phyloP scores from a whole-genome alignment of 2,113 vertebrate species.

The Nannospalax galili region DNA sequence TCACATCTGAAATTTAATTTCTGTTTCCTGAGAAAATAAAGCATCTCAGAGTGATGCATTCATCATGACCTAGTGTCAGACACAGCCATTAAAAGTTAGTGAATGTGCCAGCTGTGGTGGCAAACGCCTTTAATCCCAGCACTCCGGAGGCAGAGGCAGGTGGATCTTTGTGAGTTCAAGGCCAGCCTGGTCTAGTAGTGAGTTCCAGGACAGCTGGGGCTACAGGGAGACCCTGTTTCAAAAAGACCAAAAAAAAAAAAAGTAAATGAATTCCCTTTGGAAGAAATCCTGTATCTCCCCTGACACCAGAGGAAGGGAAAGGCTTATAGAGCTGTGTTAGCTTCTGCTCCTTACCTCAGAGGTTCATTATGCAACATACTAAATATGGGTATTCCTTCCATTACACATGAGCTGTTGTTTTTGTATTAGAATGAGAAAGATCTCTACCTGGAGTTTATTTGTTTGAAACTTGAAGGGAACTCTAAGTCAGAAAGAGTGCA shows the following conservation, averaged over 20 bases:
- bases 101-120: no score
- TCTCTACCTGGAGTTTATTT: background rate
- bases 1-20: conserved; percentile 30
- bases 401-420: background rate
- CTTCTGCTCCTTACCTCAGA: background rate
- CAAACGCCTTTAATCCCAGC: no score
- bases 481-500: background rate
- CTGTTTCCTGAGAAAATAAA: conserved; percentile 25
- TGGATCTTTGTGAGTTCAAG: no score
- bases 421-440: background rate
- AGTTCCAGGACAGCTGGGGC: no score
- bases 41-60: background rate
- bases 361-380: background rate
- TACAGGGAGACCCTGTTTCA: no score
- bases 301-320: background rate
- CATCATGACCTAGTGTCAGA: background rate
- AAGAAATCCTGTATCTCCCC: no score
- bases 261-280: no score
- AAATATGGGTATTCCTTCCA: background rate
- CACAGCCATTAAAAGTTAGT: background rate
- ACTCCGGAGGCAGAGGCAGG: no score
- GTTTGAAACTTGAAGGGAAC: conserved; percentile 23
- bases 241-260: no score
- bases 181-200: no score
- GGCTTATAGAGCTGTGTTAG: background rate